Evolutionary conservation across 92 coral and sea anemone species (phyloP).

Genomic region (Paragorgia papillata): DNA sequence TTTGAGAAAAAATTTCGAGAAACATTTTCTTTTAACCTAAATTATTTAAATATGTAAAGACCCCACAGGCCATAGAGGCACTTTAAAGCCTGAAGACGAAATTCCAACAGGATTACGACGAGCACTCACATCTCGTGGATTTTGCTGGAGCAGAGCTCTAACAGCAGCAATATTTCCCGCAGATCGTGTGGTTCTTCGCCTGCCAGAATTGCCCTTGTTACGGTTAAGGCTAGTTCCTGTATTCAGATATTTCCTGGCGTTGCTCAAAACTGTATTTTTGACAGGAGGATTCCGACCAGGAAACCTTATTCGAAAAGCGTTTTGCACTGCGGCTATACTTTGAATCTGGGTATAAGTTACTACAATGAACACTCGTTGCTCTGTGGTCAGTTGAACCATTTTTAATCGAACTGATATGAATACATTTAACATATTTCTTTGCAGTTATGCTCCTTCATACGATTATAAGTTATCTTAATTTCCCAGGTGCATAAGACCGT

Average conservation of each 20-base stretch:
- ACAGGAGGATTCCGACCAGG: slow-evolving; percentile 19
- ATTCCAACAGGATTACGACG: slow-evolving; percentile 12
- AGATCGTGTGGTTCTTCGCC: not conserved
- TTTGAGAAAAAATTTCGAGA: too few relatives aligned
- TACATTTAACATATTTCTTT: too few relatives aligned
- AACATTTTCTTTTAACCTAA: too few relatives aligned
- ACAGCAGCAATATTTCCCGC: slow-evolving; percentile 10
- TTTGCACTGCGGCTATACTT: slow-evolving; percentile 22
- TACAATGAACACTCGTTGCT: slow-evolving; percentile 23
- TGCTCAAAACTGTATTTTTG: slow-evolving; percentile 3
- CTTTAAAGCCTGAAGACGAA: too few relatives aligned
- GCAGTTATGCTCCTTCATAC: too few relatives aligned
- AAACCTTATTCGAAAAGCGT: slow-evolving; percentile 13
- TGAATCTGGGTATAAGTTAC: not conserved
- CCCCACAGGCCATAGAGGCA: too few relatives aligned
- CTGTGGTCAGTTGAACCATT: slow-evolving; percentile 30
- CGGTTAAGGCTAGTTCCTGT: slow-evolving; percentile 17
- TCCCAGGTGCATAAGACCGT: too few relatives aligned
- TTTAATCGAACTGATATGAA: slow-evolving; percentile 1
- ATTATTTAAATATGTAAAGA: too few relatives aligned
- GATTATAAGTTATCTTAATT: too few relatives aligned
- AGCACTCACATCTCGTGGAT: slow-evolving; percentile 6
- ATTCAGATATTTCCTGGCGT: not conserved
- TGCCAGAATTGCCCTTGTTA: slow-evolving; percentile 26
- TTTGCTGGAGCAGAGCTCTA: slow-evolving; percentile 5